Evolutionary conservation across 2,888 invertebrate genomes (phyloP).

Genomic region (Melanophora roralis): DNA sequence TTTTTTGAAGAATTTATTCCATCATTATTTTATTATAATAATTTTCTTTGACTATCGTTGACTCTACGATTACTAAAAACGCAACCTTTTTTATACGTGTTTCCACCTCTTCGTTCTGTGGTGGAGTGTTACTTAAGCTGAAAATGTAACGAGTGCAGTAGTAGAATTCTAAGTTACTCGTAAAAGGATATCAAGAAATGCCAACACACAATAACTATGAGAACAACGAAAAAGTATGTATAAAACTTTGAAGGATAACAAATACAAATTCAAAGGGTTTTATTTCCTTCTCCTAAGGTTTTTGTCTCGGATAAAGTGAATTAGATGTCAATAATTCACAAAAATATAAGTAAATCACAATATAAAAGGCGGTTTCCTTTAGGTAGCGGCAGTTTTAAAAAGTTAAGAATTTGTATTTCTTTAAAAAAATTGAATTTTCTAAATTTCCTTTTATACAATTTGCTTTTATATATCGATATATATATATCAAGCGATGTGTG

Average conservation of each 20-base stretch:
- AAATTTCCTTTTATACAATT: too few species aligned
- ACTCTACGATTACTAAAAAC: slow-evolving; percentile 59
- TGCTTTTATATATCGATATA: too few species aligned
- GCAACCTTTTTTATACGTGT: slow-evolving; percentile 61
- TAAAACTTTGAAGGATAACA: slow-evolving; percentile 39
- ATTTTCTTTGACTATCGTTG: slow-evolving; percentile 54
- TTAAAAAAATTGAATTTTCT: too few species aligned
- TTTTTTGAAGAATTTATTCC: slow-evolving; percentile 13
- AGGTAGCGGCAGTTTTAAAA: too few species aligned
- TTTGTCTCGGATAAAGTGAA: background rate
- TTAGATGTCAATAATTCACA: background rate
- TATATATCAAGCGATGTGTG: too few species aligned
- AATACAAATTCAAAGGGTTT: background rate
- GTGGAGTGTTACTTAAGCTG: slow-evolving; percentile 64
- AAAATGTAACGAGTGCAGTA: slow-evolving; percentile 59
- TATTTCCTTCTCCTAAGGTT: background rate
- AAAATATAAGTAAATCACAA: background rate
- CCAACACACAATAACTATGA: slow-evolving; percentile 12
- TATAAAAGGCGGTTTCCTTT: background rate
- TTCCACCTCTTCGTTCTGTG: slow-evolving; percentile 66
- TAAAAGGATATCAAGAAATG: slow-evolving; percentile 42
- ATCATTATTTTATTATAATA: slow-evolving; percentile 36
- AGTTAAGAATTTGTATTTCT: too few species aligned
- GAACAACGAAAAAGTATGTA: background rate
- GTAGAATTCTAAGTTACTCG: slow-evolving; percentile 33